A percentile compares a stretch with the other conserved stretches of the same genome.
phyloP scores from a whole-genome alignment of 2,888 invertebrate genomes.

The Campaea margaritaria region DNA sequence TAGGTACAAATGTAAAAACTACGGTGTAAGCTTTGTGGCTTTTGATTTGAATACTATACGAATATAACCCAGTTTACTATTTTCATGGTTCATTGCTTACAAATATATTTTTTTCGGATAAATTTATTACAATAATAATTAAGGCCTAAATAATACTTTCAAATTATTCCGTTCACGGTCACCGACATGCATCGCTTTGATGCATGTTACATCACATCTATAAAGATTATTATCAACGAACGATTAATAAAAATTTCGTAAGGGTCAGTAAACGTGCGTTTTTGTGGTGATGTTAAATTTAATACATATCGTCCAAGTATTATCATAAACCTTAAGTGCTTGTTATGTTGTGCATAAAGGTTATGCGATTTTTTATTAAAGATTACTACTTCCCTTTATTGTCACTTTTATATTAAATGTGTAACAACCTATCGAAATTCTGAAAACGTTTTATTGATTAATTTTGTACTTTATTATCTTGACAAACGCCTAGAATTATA shows the following conservation, averaged over 20 bases:
- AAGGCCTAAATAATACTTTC: not conserved
- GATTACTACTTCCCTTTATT: not conserved
- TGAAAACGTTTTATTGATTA: too few species aligned
- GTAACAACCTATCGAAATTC: too few species aligned
- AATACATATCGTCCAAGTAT: conserved; percentile 40
- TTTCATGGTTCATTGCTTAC: too few species aligned
- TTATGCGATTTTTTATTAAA: conserved; percentile 54
- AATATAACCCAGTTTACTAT: too few species aligned
- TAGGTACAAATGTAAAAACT: too few species aligned
- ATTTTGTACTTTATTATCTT: too few species aligned
- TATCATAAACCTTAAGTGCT: conserved; percentile 48
- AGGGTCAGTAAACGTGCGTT: conserved; percentile 39
- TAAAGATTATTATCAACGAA: conserved; percentile 32
- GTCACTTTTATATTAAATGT: too few species aligned
- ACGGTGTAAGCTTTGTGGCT: too few species aligned
- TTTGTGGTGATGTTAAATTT: conserved; percentile 44
- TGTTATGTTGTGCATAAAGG: conserved; percentile 59
- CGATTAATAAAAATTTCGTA: conserved; percentile 45
- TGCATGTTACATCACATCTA: conserved; percentile 14
- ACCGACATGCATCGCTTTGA: conserved; percentile 16
- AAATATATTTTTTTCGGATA: too few species aligned
- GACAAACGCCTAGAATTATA: too few species aligned
- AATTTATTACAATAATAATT: too few species aligned
- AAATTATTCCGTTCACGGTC: conserved; percentile 6
- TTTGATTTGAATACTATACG: too few species aligned